Evolutionary conservation across 2,888 invertebrate species (phyloP).

Genomic region (Laothoe populi): DNA sequence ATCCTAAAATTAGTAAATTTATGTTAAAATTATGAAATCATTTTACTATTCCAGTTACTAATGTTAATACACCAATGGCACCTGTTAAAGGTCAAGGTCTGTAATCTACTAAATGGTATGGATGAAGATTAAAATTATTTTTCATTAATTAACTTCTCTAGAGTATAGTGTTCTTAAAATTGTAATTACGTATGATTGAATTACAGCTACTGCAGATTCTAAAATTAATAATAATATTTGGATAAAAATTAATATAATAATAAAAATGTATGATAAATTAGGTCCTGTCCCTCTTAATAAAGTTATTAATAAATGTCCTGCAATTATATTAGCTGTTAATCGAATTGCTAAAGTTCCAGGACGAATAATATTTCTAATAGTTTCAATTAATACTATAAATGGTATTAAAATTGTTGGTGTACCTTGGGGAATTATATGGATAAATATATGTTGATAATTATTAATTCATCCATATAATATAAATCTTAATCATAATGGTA

Average conservation of each 20-base stretch:
- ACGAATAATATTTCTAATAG: slow-evolving; percentile 89
- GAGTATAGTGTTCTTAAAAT: slow-evolving; percentile 87
- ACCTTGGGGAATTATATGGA: slow-evolving; percentile 88
- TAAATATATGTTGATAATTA: slow-evolving; percentile 86
- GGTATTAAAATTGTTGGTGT: slow-evolving; percentile 87
- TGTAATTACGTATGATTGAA: slow-evolving; percentile 88
- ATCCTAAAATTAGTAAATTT: slow-evolving; percentile 81
- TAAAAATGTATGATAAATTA: slow-evolving; percentile 51
- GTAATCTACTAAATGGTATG: slow-evolving; percentile 87
- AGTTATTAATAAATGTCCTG: slow-evolving; percentile 88
- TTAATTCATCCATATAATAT: slow-evolving; percentile 88
- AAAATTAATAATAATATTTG: slow-evolving; percentile 83
- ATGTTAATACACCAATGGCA: slow-evolving; percentile 84
- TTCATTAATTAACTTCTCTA: slow-evolving; percentile 87
- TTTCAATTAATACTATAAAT: slow-evolving; percentile 91
- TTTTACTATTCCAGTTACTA: slow-evolving; percentile 85
- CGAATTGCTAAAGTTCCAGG: slow-evolving; percentile 89
- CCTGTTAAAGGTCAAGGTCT: slow-evolving; percentile 87
- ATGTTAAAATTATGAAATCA: slow-evolving; percentile 85
- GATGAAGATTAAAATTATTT: slow-evolving; percentile 79
- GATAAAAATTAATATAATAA: slow-evolving; percentile 65
- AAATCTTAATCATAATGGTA: slow-evolving; percentile 87
- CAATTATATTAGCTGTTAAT: slow-evolving; percentile 91
- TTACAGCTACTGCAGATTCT: slow-evolving; percentile 86
- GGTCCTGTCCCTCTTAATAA: slow-evolving; percentile 76